Evolutionary conservation across 2,888 invertebrate species (phyloP), one percentile per base, ranked within the genome.

Genomic region (Sphaerophoria rueppellii): DNA sequence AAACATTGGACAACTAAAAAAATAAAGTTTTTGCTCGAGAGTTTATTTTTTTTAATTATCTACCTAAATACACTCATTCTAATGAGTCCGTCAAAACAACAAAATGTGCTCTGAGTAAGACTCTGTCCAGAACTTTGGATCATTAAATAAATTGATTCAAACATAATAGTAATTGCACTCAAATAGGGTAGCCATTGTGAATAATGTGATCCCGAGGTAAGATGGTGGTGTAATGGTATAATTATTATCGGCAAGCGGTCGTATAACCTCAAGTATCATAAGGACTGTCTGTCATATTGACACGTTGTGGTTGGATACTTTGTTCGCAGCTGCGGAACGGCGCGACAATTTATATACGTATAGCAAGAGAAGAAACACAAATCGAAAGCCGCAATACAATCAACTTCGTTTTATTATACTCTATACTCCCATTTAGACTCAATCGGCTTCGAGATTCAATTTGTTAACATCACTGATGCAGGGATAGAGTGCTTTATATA

Each of bases 151-250:
- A n/a, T 40, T 63, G 50, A 24, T 50, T 35, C 12, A 48, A 34
- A 63, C 5, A 40, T 7, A 40, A 67, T 32, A 63, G 50, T 70
- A 75, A 71, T 71, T 46, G 48, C 70, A 70, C 46, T 74, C 61
- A 65, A 57, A 63, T 75, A 69, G 24, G 24, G 24, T 43, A 60
- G 34, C 58, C 65, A 67, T 76, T 76, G 72, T 65, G 35, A 72
- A 61, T 73, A 77, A 76, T 69, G 60, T 50, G 55, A 63, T 69
- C 61, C 43, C 61, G 35, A 61, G 14, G 55, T 69, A 35, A 24
- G n/a, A 60, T 43, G 16, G 54, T 35, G 60, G 43, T 54, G 54
- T 60, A 71, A 48, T 71, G 40, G 11, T 63, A 34, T 50, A 50
- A 63, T 63, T 48, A 63, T 58, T 60, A 71, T 60, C 67, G 40